Evolutionary conservation across 2,888 invertebrate species (phyloP).

Genomic region (Chelonus formosanus): DNA sequence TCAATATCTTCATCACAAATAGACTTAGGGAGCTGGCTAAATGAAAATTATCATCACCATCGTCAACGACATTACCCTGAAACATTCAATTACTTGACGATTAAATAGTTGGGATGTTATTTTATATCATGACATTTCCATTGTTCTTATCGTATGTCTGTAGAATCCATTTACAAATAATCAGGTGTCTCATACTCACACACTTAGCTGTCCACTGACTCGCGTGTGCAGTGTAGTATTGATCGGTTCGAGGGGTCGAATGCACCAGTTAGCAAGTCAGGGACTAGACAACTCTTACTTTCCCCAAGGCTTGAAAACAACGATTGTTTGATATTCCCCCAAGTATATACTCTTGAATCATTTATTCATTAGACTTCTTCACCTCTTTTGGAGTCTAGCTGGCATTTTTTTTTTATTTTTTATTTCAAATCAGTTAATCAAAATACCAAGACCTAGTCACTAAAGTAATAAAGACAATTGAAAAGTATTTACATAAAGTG

Average conservation of each 20-base stretch:
- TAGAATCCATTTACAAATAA: constrained; percentile 28
- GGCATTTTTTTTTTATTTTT: constrained; percentile 4
- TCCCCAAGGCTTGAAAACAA: constrained; percentile 37
- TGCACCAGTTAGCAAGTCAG: constrained; percentile 48
- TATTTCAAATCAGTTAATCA: no score
- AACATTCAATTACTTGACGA: no score
- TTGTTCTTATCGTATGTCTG: neutral
- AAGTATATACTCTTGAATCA: neutral
- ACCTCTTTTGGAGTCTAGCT: neutral
- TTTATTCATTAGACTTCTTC: neutral
- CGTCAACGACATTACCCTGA: no score
- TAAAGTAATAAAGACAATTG: no score
- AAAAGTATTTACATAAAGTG: constrained; percentile 3
- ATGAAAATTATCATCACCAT: no score
- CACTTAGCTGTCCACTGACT: constrained; percentile 26
- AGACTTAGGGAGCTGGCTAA: no score
- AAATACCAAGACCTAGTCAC: no score
- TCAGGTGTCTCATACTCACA: constrained; percentile 31
- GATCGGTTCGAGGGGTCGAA: constrained; percentile 46
- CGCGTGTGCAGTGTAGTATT: constrained; percentile 39
- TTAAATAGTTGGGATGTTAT: no score
- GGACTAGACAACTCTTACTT: constrained; percentile 47
- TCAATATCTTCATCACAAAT: no score
- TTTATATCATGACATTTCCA: no score
- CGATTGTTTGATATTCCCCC: neutral